Evolutionary conservation across 2,888 invertebrate species (phyloP), one percentile per base, ranked within the genome.

Genomic region (Megamerina dolium): DNA sequence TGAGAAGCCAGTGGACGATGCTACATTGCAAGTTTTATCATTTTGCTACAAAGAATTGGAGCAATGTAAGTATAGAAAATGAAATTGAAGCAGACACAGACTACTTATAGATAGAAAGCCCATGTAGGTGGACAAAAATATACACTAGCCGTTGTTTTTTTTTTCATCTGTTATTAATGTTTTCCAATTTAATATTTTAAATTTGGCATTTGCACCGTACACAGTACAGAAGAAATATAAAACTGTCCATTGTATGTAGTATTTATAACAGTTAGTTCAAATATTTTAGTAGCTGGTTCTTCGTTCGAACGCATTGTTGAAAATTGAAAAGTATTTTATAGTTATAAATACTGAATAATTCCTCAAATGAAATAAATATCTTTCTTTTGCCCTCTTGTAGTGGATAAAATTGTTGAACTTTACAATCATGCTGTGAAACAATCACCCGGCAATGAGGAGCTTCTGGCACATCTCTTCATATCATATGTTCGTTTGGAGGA

Each of bases 381-480:
- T n/a, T n/a, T n/a, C n/a, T n/a, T n/a, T n/a, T n/a, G n/a, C n/a
- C n/a, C n/a, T 27, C 43, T 41, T 46, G 10, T 69, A 95, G 95
- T 91, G 63, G 83, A 87, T 36, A 85, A 87, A 74, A 90, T 96
- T 39, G 91, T 91, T 59, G 80, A 82, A 52, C 74, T 95, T 37
- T 95, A 95, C 62, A 92, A 94, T 70, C 83, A 84, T 36, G 95
- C 95, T 0, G 83, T 86, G 12, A 87, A 87, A 64, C 79, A 81
- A 31, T 86, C 90, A 54, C 91, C 93, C 0, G 79, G 77, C 19
- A 94, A 87, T 65, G 96, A 97, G 68, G 95, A 96, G 66, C 77
- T 95, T 3, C 78, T 94, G 55, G 89, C 93, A 0, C 91, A 94
- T 61, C 77, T 97, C 27, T 99, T 97, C 71, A 94, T 96, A 87